Conservation (phyloP, 2,888 invertebrate species). For the Sminthurinus aureus region DNA sequence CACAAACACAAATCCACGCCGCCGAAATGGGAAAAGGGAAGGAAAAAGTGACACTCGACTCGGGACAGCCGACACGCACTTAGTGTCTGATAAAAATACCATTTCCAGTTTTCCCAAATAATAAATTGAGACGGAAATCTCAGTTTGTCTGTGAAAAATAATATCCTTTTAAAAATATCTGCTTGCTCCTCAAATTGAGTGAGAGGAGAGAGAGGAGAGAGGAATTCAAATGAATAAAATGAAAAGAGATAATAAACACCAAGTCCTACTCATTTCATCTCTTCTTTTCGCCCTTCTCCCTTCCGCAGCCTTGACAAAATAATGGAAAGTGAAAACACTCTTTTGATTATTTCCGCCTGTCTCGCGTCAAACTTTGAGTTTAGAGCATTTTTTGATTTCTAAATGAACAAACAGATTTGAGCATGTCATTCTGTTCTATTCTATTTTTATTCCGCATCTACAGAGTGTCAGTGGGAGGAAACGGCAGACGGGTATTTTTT, state of each 20-base stretch:
- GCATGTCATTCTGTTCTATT: too few species aligned
- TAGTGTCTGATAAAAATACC: constrained; percentile 7
- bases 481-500: too few species aligned
- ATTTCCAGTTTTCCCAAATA: constrained; percentile 18
- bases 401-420: too few species aligned
- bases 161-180: constrained; percentile 45
- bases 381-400: too few species aligned
- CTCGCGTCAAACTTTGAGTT: background rate
- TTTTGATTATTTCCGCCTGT: background rate
- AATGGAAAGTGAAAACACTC: background rate
- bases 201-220: too few species aligned
- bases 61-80: background rate
- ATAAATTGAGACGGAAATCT: background rate
- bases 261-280: constrained; percentile 13
- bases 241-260: constrained; percentile 39
- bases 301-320: background rate
- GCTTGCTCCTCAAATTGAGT: constrained; percentile 10
- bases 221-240: constrained; percentile 48
- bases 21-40: background rate
- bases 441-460: too few species aligned
- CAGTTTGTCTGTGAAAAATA: background rate
- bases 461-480: too few species aligned
- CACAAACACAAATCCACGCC: background rate
- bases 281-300: background rate
- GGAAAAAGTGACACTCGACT: background rate